Conservation (phyloP, 2,888 invertebrate species). For the Lissocephala sabroskyi region DNA sequence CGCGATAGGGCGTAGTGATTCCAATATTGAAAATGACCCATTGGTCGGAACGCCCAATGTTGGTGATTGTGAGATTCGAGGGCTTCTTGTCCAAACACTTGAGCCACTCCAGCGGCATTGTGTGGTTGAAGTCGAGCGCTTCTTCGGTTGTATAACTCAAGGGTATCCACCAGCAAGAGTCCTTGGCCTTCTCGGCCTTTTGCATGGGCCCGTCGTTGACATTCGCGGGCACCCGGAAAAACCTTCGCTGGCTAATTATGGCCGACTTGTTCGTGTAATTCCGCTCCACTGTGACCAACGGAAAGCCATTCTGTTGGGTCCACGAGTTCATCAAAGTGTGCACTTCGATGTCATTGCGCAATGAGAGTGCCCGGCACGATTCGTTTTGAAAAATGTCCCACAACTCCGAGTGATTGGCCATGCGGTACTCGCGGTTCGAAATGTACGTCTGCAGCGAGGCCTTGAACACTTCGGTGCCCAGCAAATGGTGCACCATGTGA, state of each 20-base stretch:
- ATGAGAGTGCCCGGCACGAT: constrained; percentile 53
- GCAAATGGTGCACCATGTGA: constrained; percentile 88
- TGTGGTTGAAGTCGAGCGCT: constrained; percentile 66
- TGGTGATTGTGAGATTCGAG: not conserved
- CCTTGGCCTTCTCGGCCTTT: constrained; percentile 65
- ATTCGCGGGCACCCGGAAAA: constrained; percentile 80
- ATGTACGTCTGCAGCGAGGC: constrained; percentile 83
- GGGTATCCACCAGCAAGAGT: constrained; percentile 89
- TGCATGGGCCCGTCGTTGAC: too few relatives aligned
- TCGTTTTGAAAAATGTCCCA: constrained; percentile 75
- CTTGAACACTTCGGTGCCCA: constrained; percentile 79
- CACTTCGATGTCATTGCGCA: not conserved
- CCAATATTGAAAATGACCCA: constrained; percentile 90
- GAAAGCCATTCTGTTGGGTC: constrained; percentile 90
- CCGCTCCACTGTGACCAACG: constrained; percentile 78
- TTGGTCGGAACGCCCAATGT: constrained; percentile 45
- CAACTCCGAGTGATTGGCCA: constrained; percentile 85
- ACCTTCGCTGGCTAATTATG: constrained; percentile 81
- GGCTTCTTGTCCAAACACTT: constrained; percentile 2
- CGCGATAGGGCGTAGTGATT: constrained; percentile 89
- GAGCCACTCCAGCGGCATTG: constrained; percentile 64
- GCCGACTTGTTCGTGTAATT: constrained; percentile 72
- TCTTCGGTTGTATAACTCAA: constrained; percentile 78
- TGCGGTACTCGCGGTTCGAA: constrained; percentile 78
- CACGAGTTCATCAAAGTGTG: constrained; percentile 85